Conservation (phyloP, 30 jellyfish, hydroid and myxozoan species). For the Rhopilema esculentum region DNA sequence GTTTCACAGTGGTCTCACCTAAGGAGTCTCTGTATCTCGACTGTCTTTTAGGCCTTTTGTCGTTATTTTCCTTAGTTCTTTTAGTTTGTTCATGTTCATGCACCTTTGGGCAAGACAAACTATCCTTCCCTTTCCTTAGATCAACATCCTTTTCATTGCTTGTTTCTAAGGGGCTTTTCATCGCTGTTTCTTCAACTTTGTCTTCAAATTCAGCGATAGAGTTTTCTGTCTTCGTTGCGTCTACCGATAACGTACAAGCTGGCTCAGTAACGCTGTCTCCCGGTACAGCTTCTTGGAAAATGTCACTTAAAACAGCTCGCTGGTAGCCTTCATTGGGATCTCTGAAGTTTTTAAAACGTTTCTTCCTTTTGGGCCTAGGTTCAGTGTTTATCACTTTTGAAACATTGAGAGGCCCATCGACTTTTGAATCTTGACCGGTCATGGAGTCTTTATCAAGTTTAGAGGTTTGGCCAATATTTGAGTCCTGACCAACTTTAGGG, state of each 20-base stretch:
- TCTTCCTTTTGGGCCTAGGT: constrained; percentile 21
- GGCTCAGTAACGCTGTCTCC: not conserved
- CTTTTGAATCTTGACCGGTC: not conserved
- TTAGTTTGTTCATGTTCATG: not conserved
- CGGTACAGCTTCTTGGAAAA: not conserved
- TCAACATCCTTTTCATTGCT: not conserved
- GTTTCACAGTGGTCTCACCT: constrained; percentile 12
- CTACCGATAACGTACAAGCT: not conserved
- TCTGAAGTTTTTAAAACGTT: constrained; percentile 56
- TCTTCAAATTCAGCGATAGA: not conserved
- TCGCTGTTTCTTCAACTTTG: not conserved
- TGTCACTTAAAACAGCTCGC: constrained; percentile 36
- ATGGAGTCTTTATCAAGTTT: not conserved
- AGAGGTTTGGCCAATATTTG: not conserved
- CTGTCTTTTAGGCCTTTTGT: not conserved
- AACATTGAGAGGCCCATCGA: not conserved
- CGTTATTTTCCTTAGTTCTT: not conserved
- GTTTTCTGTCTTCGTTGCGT: not conserved
- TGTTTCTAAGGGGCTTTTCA: not conserved
- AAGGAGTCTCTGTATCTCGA: not conserved
- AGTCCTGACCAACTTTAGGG: not conserved
- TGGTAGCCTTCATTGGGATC: constrained; percentile 25
- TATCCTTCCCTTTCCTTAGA: not conserved
- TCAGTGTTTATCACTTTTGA: not conserved
- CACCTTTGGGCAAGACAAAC: not conserved